phyloP scores from a whole-genome alignment of 2,888 invertebrate species.

The Octonoba sinensis region DNA sequence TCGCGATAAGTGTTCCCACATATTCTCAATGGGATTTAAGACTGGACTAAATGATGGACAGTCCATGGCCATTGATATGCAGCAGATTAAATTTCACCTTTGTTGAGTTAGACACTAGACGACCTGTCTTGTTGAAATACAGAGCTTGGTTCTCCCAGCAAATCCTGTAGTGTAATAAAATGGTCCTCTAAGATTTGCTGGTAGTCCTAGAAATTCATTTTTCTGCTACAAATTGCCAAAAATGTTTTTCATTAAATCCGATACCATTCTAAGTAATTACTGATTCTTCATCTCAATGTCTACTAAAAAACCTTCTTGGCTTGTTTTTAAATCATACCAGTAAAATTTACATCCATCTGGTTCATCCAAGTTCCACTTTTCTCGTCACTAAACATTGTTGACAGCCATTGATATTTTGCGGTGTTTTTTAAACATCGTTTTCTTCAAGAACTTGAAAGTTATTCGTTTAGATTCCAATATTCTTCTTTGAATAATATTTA shows the following conservation, averaged over 20 bases:
- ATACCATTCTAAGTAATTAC: not conserved
- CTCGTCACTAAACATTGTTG: not conserved
- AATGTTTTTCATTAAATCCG: not conserved
- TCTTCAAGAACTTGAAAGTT: not conserved
- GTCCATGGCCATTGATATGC: not conserved
- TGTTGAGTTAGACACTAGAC: conserved; percentile 1
- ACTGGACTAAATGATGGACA: not conserved
- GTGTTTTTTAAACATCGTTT: not conserved
- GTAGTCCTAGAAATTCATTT: not conserved
- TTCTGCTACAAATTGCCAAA: not conserved
- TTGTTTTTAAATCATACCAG: not conserved
- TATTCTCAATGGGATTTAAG: not conserved
- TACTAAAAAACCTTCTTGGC: not conserved
- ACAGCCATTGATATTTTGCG: not conserved
- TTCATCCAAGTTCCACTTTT: conserved; percentile 1
- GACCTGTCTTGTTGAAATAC: not conserved
- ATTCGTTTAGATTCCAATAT: not conserved
- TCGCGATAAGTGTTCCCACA: not conserved
- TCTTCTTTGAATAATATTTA: not conserved
- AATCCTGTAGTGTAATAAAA: not conserved
- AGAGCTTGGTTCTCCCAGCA: not conserved
- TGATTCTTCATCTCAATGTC: not conserved
- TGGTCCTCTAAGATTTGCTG: not conserved
- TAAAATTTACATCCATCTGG: not conserved
- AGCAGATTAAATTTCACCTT: not conserved